These are phyloP conservation scores for Yponomeuta malinellus DNA, from an alignment of 2,888 invertebrate species.

Conservation along the genomic window DNA sequence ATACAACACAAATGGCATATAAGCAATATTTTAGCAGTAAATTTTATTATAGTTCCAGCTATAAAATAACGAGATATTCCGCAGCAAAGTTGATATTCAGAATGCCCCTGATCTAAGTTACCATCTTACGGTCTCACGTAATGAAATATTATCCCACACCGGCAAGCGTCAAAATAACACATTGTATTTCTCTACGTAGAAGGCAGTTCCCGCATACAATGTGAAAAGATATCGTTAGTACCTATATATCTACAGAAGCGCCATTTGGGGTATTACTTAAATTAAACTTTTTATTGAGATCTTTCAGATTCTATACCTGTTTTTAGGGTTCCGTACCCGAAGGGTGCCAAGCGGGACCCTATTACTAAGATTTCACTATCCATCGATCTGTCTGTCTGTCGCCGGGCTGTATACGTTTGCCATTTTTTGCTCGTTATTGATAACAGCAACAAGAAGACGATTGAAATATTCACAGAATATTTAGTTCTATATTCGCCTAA, in stretches of 20 bases:
- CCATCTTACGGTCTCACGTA: background rate
- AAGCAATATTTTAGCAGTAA: background rate
- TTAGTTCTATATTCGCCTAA: no score
- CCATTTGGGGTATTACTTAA: background rate
- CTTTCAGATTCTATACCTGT: no score
- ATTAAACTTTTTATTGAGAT: no score
- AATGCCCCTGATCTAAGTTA: background rate
- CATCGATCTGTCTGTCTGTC: no score
- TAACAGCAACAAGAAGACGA: no score
- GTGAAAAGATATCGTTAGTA: constrained; percentile 15
- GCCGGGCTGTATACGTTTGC: no score
- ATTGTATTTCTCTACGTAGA: constrained; percentile 37
- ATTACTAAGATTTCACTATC: no score
- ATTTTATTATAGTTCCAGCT: background rate
- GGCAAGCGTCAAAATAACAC: constrained; percentile 51
- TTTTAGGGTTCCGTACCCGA: no score
- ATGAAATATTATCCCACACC: constrained; percentile 28
- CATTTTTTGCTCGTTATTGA: no score
- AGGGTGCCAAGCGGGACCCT: no score
- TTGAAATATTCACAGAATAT: no score
- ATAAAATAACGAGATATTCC: background rate
- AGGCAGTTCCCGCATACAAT: constrained; percentile 38
- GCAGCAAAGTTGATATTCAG: background rate
- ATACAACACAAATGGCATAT: no score
- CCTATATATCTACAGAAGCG: background rate